phyloP scores from a whole-genome alignment of 2,113 vertebrate genomes.

The Chitala chitala region DNA sequence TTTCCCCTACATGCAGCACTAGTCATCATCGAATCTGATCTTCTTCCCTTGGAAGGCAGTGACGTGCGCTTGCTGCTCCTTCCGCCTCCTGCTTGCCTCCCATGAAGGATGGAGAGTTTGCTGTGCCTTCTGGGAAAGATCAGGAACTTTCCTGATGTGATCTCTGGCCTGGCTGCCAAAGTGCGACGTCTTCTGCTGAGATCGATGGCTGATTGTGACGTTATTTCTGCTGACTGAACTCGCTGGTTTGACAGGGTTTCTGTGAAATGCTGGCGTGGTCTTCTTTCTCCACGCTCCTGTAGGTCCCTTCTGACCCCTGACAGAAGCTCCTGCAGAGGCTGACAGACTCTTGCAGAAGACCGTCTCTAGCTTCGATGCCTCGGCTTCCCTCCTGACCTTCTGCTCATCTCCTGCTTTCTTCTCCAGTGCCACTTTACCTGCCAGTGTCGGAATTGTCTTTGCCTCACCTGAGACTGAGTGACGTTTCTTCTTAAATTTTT shows the following conservation, averaged over 20 bases:
- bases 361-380: slow-evolving; percentile 61
- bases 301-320: neutral
- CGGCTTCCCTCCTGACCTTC: slow-evolving; percentile 33
- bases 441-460: no score
- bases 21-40: slow-evolving; percentile 82
- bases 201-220: neutral
- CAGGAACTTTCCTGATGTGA: slow-evolving; percentile 24
- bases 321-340: slow-evolving; percentile 26
- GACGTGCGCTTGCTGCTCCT: slow-evolving; percentile 82
- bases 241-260: no score
- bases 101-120: slow-evolving; percentile 89
- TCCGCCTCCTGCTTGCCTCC: slow-evolving; percentile 88
- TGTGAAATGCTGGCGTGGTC: neutral
- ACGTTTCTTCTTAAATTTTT: slow-evolving; percentile 66
- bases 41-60: slow-evolving; percentile 89
- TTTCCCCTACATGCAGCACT: no score
- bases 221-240: no score
- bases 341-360: slow-evolving; percentile 77
- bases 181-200: neutral
- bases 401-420: slow-evolving; percentile 13
- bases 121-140: slow-evolving; percentile 44
- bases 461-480: neutral
- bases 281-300: neutral
- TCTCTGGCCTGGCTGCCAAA: slow-evolving; percentile 37
- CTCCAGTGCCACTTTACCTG: neutral